phyloP scores from a whole-genome alignment of 2,797 vertebrate genomes.

The Aselliscus stoliczkanus region DNA sequence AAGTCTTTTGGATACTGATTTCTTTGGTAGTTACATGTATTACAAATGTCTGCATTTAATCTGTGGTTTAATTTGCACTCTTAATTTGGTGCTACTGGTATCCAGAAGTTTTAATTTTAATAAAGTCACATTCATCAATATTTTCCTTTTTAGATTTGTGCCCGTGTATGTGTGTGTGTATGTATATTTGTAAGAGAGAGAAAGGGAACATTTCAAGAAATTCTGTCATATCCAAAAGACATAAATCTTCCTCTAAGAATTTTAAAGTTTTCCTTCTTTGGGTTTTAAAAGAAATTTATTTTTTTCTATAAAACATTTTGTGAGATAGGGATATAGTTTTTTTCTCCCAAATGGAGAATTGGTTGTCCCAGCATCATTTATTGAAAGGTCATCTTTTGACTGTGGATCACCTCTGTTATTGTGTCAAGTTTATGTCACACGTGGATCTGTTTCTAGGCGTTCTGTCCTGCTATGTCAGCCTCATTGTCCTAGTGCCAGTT shows the following conservation, averaged over 20 bases:
- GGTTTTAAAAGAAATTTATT: slow-evolving; percentile 15
- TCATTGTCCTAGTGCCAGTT: background rate
- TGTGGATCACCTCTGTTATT: background rate
- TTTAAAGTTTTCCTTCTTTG: background rate
- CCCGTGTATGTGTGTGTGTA: no score
- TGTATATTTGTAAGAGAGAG: background rate
- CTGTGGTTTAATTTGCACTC: background rate
- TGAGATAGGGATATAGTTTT: background rate
- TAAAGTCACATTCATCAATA: background rate
- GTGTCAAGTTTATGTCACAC: background rate
- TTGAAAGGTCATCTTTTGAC: slow-evolving; percentile 14
- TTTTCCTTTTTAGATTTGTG: background rate
- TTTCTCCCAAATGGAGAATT: background rate
- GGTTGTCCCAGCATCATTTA: background rate
- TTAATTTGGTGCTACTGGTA: slow-evolving; percentile 4
- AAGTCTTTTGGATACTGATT: background rate
- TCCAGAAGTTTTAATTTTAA: slow-evolving; percentile 3
- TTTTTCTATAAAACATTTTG: background rate
- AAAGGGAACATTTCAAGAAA: background rate
- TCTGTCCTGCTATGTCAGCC: background rate
- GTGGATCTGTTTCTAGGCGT: background rate
- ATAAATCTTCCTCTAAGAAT: background rate
- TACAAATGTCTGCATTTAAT: background rate
- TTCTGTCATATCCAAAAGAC: background rate
- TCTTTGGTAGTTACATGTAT: slow-evolving; percentile 1